Base-by-base conservation (phyloP, 2,113 vertebrate genomes). In the Oryzias woworae region DNA sequence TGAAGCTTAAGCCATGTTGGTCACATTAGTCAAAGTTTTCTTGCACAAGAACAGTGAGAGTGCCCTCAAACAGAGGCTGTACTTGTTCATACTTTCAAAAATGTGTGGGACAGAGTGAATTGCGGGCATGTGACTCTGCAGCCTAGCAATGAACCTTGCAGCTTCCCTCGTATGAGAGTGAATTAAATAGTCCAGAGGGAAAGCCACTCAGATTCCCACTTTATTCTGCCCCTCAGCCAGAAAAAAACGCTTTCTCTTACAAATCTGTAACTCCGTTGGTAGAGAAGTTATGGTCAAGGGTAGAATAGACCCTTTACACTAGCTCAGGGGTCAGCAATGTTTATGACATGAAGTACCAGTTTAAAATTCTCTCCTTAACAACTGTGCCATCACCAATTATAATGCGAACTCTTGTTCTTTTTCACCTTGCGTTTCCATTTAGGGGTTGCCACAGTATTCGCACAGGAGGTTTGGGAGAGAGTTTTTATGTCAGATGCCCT, bases 151-250 rank as follows among this genome's bases (percentile, higher is more conserved):
- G 73, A 60, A 78, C 60, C 42, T 14, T 18, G 53, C 28, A 60
- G 66, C 59, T 57, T 68, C 66, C 61, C 73, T 59, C 62, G 45
- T 49, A 60, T 23, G 60, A 7, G 63, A 31, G 54, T 78, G 81
- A 83, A 84, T 78, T 65, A 87, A 85, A 80, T 1, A 56, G 69
- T 71, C 77, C 62, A 82, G 75, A 62, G 64, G 68, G 75, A 50
- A 58, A 24, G 14, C 43, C 60, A 53, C 66, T 58, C 63, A 69
- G 44, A 70, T 78, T 73, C 71, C 55, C 65, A 67, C 57, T 78
- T 65, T 55, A 66, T 71, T 71, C 66, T 64, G 53, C 43, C 57
- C 53, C 53, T 63, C 69, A 70, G 76, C 80, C 71, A 76, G 78
- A 60, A 89, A 77, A 20, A 82, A 52, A 53, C 61, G 69, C 81